A percentile compares a stretch with the other conserved stretches of the same genome.
Evolutionary conservation across 2,888 invertebrate genomes (phyloP).

Genomic region (Parasteatoda lunata): DNA sequence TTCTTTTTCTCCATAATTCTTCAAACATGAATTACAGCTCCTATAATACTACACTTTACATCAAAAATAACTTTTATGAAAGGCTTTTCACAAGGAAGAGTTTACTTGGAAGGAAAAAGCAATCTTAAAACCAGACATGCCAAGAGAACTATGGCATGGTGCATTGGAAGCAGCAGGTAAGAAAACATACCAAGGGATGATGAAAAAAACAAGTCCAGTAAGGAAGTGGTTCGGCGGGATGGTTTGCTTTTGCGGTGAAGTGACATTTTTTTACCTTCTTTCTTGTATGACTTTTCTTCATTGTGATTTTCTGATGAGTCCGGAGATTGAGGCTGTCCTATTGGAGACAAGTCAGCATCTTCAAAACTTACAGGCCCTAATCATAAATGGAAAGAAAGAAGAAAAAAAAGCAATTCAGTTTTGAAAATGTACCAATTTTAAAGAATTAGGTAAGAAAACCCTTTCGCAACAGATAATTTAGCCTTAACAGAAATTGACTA

Average conservation of each 20-base stretch:
- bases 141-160: neutral
- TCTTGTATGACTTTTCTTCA: constrained; percentile 78
- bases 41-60: too few relatives aligned
- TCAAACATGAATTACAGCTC: too few relatives aligned
- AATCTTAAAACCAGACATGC: neutral
- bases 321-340: constrained; percentile 70
- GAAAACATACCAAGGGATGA: constrained; percentile 88
- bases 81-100: too few relatives aligned
- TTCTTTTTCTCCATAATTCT: too few relatives aligned
- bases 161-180: constrained; percentile 28
- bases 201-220: constrained; percentile 95
- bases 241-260: constrained; percentile 78
- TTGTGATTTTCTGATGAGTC: constrained; percentile 61
- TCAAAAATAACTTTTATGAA: too few relatives aligned
- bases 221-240: constrained; percentile 93
- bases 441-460: too few relatives aligned
- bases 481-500: too few relatives aligned
- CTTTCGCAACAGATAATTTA: too few relatives aligned
- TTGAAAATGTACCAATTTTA: too few relatives aligned
- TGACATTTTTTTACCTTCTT: constrained; percentile 77
- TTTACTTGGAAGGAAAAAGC: neutral
- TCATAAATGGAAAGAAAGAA: neutral
- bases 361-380: constrained; percentile 77
- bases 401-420: too few relatives aligned
- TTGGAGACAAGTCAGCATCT: constrained; percentile 75